Base-by-base conservation (phyloP, 2,797 vertebrate genomes). In the Cercopithecus petaurista region DNA sequence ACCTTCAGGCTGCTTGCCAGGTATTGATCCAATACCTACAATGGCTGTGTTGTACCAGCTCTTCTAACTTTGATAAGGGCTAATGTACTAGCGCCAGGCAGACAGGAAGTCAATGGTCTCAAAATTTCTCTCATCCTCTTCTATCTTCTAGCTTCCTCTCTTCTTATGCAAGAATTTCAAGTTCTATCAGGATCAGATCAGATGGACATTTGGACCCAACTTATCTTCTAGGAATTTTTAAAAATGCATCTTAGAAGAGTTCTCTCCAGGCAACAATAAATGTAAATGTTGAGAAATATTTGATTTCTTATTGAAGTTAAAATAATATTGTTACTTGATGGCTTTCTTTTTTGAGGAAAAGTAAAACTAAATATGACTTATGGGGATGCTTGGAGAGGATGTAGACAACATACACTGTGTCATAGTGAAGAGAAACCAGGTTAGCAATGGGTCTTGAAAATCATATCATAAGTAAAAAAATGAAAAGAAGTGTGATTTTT, bases 1-100 rank as follows among this genome's bases (percentile, higher is more conserved):
- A 99, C 99, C 99, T 99, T 99, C 99, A 93, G 99, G 99, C 99
- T 97, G 91, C 77, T 64, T 98, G 99, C 99, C 99, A 99, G 97
- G 82, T 98, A 99, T 99, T 10, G 99, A 99, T 99, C 98, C 98
- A 83, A 85, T 80, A 98, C 98, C 97, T 99, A 96, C 98, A 93
- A 96, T 95, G 99, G 97, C 98, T 97, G 77, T 59, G 95, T 97
- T 98, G 98, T 98, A 99, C 99, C 98, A 98, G 98, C 98, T 98
- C 98, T 98, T 98, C 98, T 98, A 99, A 97, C 98, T 99, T 98
- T 98, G 99, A 99, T 99, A 99, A 99, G 98, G 98, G 98, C 98
- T 99, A 98, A 99, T 98, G 90, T 96, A 98, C 98, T 98, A 98
- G 97, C 43, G 9, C 98, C 98, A 95, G 96, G 93, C 94, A 98